These are phyloP conservation scores for Drosophila subobscura DNA, from an alignment of 1,140 invertebrate species.

Conservation along the genomic window DNA sequence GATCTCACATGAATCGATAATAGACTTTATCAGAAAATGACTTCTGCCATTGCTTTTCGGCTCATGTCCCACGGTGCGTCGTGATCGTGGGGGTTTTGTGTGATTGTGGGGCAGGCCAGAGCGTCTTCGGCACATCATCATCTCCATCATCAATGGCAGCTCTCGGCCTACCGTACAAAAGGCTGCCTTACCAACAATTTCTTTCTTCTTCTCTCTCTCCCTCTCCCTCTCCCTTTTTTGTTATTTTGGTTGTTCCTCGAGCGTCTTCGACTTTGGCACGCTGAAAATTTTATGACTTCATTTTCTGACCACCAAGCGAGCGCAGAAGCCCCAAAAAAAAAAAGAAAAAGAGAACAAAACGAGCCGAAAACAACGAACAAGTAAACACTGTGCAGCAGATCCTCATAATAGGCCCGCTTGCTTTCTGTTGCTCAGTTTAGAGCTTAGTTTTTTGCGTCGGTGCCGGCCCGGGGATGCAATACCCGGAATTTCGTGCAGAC, in stretches of 20 bases:
- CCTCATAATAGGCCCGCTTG: constrained; percentile 64
- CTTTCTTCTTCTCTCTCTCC: constrained; percentile 5
- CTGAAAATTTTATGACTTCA: constrained; percentile 82
- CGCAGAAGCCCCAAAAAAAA: constrained; percentile 45
- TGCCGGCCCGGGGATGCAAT: constrained; percentile 59
- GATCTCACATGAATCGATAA: no score
- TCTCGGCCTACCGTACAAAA: constrained; percentile 71
- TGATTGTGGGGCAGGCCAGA: constrained; percentile 24
- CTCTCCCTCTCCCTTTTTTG: constrained; percentile 12
- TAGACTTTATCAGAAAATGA: no score
- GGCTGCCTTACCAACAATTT: constrained; percentile 22
- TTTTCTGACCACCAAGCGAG: constrained; percentile 77
- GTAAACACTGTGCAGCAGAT: constrained; percentile 41
- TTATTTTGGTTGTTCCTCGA: constrained; percentile 28
- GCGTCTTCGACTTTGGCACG: constrained; percentile 64
- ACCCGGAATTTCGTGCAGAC: constrained; percentile 74
- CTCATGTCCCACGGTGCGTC: background rate
- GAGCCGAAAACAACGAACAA: constrained; percentile 31
- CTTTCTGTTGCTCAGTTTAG: constrained; percentile 49
- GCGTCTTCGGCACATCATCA: constrained; percentile 59
- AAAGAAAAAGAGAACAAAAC: constrained; percentile 19
- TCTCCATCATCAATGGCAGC: constrained; percentile 79
- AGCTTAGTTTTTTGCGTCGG: constrained; percentile 24
- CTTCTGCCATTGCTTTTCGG: no score
- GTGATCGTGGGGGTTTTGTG: constrained; percentile 50